phyloP scores from a whole-genome alignment of 2,797 vertebrate species.

The Liasis olivaceus region DNA sequence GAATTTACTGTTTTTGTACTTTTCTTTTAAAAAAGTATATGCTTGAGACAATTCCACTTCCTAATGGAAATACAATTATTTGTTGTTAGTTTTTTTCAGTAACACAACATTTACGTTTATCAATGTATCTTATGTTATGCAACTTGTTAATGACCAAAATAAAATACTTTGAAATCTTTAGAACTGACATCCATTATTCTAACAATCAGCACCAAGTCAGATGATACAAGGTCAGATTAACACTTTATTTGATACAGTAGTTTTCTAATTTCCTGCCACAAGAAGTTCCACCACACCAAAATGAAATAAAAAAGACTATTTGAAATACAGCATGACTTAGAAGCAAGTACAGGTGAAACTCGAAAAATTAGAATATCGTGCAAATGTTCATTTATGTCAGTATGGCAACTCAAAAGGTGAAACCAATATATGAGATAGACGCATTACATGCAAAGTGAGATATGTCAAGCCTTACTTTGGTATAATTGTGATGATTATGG shows the following conservation, averaged over 20 bases:
- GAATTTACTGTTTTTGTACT: neutral
- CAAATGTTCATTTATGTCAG: too few relatives aligned
- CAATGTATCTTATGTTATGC: neutral
- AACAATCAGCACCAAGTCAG: constrained; percentile 25
- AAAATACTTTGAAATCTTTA: constrained; percentile 10
- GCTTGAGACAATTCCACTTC: neutral
- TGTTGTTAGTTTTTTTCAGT: constrained; percentile 6
- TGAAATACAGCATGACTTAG: neutral
- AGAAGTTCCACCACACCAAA: neutral
- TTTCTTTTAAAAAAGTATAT: neutral
- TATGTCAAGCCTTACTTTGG: too few relatives aligned
- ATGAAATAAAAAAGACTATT: neutral
- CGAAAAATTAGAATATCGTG: too few relatives aligned
- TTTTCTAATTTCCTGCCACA: neutral
- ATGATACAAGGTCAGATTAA: constrained; percentile 31
- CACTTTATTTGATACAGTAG: constrained; percentile 24
- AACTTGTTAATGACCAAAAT: neutral
- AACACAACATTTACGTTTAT: constrained; percentile 24
- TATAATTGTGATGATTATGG: too few relatives aligned
- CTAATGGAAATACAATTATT: neutral
- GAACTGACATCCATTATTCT: constrained; percentile 27
- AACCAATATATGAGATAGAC: too few relatives aligned
- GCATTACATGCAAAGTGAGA: too few relatives aligned
- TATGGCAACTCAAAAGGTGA: too few relatives aligned
- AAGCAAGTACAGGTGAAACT: neutral